Evolutionary conservation across 1,140 invertebrate genomes (phyloP).

Genomic region (Matsumurasca onukii): DNA sequence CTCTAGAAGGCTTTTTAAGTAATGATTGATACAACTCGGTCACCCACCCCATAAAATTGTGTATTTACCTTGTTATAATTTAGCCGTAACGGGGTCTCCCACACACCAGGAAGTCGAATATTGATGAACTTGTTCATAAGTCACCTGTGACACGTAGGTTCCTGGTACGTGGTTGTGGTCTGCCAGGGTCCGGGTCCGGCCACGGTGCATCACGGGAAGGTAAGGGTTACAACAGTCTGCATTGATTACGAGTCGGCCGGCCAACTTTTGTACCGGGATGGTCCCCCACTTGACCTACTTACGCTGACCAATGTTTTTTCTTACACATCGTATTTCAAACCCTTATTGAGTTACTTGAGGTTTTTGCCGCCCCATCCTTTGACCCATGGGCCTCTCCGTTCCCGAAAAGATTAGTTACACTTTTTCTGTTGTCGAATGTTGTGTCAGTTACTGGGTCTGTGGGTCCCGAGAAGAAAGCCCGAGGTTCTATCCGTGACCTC

Average conservation of each 20-base stretch:
- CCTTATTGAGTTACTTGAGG: conserved; percentile 27
- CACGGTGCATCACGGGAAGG: not conserved
- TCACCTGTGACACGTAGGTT: too few species aligned
- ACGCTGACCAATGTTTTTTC: conserved; percentile 23
- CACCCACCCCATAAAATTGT: too few species aligned
- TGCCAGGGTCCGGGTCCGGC: too few species aligned
- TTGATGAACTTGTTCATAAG: too few species aligned
- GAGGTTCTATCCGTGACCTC: not conserved
- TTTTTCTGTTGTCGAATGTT: not conserved
- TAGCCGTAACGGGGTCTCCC: too few species aligned
- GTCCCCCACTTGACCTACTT: conserved; percentile 15
- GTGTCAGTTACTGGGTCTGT: conserved; percentile 1
- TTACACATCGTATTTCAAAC: conserved; percentile 23
- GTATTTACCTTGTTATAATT: too few species aligned
- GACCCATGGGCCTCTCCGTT: not conserved
- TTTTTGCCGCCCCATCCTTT: conserved; percentile 3
- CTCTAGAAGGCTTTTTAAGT: too few species aligned
- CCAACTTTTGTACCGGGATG: conserved; percentile 1
- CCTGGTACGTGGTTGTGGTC: too few species aligned
- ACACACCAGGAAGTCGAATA: too few species aligned
- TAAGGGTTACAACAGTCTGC: not conserved
- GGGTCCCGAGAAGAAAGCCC: not conserved
- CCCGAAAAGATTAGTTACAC: conserved; percentile 13
- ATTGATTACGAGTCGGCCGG: not conserved
- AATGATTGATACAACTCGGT: too few species aligned